phyloP scores from a whole-genome alignment of 1,140 invertebrate genomes.

The Heliconius eleuchia region DNA sequence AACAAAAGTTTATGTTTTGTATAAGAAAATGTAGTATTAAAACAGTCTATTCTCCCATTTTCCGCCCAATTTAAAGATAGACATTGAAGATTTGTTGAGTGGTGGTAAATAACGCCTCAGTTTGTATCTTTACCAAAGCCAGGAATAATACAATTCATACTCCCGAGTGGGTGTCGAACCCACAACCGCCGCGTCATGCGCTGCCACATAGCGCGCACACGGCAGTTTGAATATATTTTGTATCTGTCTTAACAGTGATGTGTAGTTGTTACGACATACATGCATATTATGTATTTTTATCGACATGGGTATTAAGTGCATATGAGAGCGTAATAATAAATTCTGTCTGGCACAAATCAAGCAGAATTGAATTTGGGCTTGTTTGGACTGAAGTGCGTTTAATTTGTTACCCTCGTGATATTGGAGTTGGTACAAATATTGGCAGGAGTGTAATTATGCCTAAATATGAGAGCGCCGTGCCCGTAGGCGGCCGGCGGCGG shows the following conservation, averaged over 20 bases:
- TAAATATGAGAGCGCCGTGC: constrained; percentile 26
- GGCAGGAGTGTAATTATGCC: constrained; percentile 40
- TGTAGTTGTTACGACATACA: not conserved
- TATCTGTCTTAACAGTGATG: not conserved
- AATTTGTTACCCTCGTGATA: constrained; percentile 43
- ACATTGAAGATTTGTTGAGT: too few relatives aligned
- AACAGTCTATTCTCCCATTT: too few relatives aligned
- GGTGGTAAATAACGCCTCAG: too few relatives aligned
- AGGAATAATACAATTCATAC: too few relatives aligned
- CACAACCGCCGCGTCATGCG: too few relatives aligned
- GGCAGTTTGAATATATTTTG: not conserved
- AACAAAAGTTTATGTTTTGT: too few relatives aligned
- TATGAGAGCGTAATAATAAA: constrained; percentile 33
- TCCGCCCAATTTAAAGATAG: too few relatives aligned
- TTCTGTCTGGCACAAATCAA: constrained; percentile 44
- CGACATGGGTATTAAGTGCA: not conserved
- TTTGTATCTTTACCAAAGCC: too few relatives aligned
- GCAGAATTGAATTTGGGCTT: constrained; percentile 44
- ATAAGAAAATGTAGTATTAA: too few relatives aligned
- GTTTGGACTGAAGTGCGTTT: constrained; percentile 46
- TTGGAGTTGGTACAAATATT: constrained; percentile 41
- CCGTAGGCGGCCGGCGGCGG: not conserved
- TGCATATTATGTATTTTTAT: not conserved
- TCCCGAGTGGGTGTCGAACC: too few relatives aligned
- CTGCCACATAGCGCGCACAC: too few relatives aligned